Evolutionary conservation across 2,888 invertebrate species (phyloP).

Genomic region (Quadroppia sp.): DNA sequence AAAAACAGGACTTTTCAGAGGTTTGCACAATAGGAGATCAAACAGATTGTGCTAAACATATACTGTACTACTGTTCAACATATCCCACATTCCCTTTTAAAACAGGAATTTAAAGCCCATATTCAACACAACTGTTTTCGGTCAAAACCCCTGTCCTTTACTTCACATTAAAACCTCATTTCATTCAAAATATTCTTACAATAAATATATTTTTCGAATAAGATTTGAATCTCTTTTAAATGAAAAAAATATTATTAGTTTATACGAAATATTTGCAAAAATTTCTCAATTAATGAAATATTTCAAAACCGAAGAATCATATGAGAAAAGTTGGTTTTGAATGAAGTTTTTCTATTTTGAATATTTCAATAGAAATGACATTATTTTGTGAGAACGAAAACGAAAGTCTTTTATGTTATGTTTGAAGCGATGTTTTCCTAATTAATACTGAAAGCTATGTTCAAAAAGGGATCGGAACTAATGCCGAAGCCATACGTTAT

Average conservation of each 20-base stretch:
- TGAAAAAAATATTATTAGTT: no score
- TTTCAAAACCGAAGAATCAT: no score
- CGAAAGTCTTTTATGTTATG: neutral
- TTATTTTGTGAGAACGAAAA: neutral
- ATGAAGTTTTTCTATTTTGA: no score
- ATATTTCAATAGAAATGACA: neutral
- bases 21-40: slow-evolving; percentile 29
- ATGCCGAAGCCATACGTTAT: slow-evolving; percentile 29
- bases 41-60: slow-evolving; percentile 1
- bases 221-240: no score
- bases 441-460: slow-evolving; percentile 21
- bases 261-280: no score
- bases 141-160: neutral
- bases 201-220: no score
- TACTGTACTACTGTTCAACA: neutral
- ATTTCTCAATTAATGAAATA: no score
- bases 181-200: no score
- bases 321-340: no score
- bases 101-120: slow-evolving; percentile 8
- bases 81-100: slow-evolving; percentile 21
- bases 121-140: slow-evolving; percentile 10
- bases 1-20: slow-evolving; percentile 29
- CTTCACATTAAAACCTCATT: no score
- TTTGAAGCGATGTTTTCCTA: slow-evolving; percentile 8
- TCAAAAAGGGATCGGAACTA: neutral